Base-by-base conservation (phyloP, 2,888 invertebrate genomes). In the Cheilosia vernalis region DNA sequence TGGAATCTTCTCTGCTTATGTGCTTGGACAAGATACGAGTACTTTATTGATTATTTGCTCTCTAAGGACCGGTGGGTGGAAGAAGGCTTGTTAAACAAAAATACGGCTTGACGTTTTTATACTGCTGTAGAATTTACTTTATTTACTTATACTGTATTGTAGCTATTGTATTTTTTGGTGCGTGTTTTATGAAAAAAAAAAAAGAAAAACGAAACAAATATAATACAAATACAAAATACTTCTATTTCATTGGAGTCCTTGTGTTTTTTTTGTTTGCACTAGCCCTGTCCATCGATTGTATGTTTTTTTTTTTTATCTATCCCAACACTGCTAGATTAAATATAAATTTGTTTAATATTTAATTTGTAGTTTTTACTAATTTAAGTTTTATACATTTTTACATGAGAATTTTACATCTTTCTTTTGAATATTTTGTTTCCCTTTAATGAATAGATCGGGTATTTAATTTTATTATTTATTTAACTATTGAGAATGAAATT, bases 11-110 rank as follows among this genome's bases (percentile, higher is more conserved):
- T 19, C 40, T 67, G 13, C 24, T 4, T 51, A 33, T 17, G 21
- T 27, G 21, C 44, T 24, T 55, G 53, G 69, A 80, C 74, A 64
- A 44, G 53, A 53, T 47, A 47, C 44, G 51, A 27, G 9, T 30
- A 30, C 30, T 30, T 5, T 24, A 27, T n/a, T 10, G 9, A 17
- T 47, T 13, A 5, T 15, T 60, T 61, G 55, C 21, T 56, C 56
- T 19, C 44, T 60, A 80, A 84, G 84, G 70, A 84, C 84, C 84
- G 84, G 84, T 84, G 84, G 84, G 84, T 76, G 77, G 69, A 70
- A 84, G 53, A 84, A 84, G 80, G 74, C 74, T 74, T 77, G 64
- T 60, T 19, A 15, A 44, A 53, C 53, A 76, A 17, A 61, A 61
- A 56, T 37, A 66, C 47, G 47, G 56, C n/a, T 30, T 66, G 56